Base-by-base conservation (phyloP, 2,888 invertebrate genomes). In the Gastracanthus pulcherrimus region DNA sequence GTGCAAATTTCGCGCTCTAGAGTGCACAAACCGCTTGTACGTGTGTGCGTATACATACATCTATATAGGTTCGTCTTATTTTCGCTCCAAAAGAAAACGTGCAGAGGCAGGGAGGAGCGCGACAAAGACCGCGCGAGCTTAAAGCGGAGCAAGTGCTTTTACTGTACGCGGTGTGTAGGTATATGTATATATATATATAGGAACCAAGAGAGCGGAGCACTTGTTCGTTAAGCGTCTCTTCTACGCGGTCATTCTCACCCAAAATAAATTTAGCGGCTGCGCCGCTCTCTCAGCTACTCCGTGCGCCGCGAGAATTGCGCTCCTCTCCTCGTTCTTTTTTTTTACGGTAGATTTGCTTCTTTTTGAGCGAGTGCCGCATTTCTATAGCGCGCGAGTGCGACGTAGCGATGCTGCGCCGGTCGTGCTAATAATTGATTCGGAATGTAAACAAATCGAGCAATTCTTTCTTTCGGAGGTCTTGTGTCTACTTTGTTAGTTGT, bases 261-360 rank as follows among this genome's bases (percentile, higher is more conserved):
- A 13, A 71, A 66, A 58, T 80, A 80, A 55, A 80, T 80, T 80
- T 71, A 79, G 72, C 71, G 19, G 36, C 36, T 58, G 31, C 7
- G 9, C 48, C 55, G 1, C 34, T 13, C 64, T 51, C 55, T 41
- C 38, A 0, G 19, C n/a, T 2, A 16, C 6, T 6, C 16, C 2
- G 34, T 58, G 29, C 34, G 23, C 48, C 2, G 23, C 51, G 31
- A 55, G 51, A 55, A 58, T 19, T 11, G 58, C 13, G n/a, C 4
- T 45, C 23, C 48, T 19, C 26, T 23, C 26, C 60, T 29, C 2
- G 13, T 29, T 58, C 16, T 55, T n/a, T 66, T 48, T 36, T 38
- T 60, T 60, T 41, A 13, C 13, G 16, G 34, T 23, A 7, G 16
- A 26, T n/a, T n/a, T n/a, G 6, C 11, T 11, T 11, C 34, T 38